Conservation (phyloP, 2,797 vertebrate genomes). For the Pseudochirops corinnae region DNA sequence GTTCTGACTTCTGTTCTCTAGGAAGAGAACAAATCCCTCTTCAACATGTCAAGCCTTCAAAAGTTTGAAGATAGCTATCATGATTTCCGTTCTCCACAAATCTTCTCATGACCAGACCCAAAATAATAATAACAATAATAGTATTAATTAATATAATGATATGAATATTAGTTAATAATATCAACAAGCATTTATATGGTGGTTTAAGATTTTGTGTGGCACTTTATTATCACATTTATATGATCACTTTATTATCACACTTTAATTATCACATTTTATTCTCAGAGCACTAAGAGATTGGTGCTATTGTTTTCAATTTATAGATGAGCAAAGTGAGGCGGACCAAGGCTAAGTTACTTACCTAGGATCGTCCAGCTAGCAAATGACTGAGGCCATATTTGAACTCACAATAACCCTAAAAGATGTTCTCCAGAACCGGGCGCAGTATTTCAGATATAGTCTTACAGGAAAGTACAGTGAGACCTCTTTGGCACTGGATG, state of each 20-base stretch:
- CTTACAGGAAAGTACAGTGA: not conserved
- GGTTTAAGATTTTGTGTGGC: not conserved
- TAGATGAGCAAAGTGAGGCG: not conserved
- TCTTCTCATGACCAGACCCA: not conserved
- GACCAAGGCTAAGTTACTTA: not conserved
- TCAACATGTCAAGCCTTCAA: not conserved
- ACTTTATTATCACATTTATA: not conserved
- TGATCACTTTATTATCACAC: not conserved
- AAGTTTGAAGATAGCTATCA: not conserved
- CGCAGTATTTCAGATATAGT: not conserved
- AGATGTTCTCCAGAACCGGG: not conserved
- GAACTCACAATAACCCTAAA: not conserved
- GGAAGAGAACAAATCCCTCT: not conserved
- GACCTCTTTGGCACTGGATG: not conserved
- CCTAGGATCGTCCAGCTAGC: not conserved
- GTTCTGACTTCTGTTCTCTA: not conserved
- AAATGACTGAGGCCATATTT: not conserved
- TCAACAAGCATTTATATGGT: not conserved
- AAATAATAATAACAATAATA: not conserved
- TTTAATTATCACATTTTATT: not conserved
- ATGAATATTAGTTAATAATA: not conserved
- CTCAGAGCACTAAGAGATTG: not conserved
- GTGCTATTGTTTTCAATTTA: not conserved
- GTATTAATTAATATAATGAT: not conserved
- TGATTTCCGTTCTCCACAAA: not conserved